Base-by-base conservation (phyloP, 2,888 invertebrate species). In the Aphodius sticticus region DNA sequence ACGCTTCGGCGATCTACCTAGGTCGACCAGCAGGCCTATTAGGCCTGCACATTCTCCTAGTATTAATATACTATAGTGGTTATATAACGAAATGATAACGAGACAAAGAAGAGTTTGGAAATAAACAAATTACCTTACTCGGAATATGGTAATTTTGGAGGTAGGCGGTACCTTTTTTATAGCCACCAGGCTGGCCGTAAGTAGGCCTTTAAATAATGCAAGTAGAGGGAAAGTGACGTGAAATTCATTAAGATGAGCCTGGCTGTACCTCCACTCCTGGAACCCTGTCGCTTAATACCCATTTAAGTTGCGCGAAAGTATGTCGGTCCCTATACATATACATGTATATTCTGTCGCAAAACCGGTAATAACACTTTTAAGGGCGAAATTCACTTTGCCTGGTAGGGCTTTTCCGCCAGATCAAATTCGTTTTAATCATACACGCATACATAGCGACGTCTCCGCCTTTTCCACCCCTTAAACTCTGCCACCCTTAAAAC, bases 401-500 rank as follows among this genome's bases (percentile, higher is more conserved):
- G 35, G 69, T 70, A 76, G 69, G 83, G 85, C 85, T 87, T 87
- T 87, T 87, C 87, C 86, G 83, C 86, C 84, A 86, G 86, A 88
- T 88, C 87, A 87, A 88, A 87, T 88, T 87, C 86, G 85, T 87
- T 88, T 87, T 87, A 87, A 87, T 87, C 87, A 87, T 86, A 86
- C 87, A 85, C 87, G 86, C 87, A 70, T 71, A 70, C 38, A 6
- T 76, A 76, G 16, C n/a, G 15, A 69, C 53, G n/a, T 15, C 36
- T 26, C 9, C 36, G 36, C 75, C 75, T 75, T 26, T 16, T 26
- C 15, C 16, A 69, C 77, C 16, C 70, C 70, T 70, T 14, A 53
- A 53, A 53, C 53, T 53, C 77, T 69, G 85, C 85, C 85, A 77
- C 76, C 77, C 83, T 78, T 82, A 80, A 77, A 80, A 80, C 78